Conservation (phyloP, 1,140 invertebrate species). For the Drosophila rufa region DNA sequence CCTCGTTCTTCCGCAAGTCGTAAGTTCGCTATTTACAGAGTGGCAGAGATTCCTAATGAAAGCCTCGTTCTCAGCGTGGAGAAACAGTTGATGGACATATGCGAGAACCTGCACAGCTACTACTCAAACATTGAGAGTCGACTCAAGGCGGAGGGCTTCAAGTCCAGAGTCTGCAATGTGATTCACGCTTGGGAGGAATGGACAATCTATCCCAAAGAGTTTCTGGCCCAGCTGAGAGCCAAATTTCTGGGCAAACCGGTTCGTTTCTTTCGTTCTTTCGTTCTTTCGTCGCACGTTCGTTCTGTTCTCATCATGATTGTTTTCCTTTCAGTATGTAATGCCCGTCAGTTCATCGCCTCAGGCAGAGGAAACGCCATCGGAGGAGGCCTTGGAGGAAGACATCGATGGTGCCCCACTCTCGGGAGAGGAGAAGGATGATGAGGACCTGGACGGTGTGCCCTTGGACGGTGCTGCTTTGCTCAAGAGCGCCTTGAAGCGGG, state of each 20-base stretch:
- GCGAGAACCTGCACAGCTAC: slow-evolving; percentile 92
- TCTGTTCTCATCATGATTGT: not conserved
- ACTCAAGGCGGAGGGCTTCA: slow-evolving; percentile 98
- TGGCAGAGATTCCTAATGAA: not conserved
- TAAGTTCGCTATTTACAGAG: slow-evolving; percentile 85
- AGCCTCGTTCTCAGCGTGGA: slow-evolving; percentile 90
- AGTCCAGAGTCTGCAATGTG: slow-evolving; percentile 96
- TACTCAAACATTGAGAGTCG: slow-evolving; percentile 93
- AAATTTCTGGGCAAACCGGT: slow-evolving; percentile 91
- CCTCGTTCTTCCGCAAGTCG: slow-evolving; percentile 97
- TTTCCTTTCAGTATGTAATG: slow-evolving; percentile 27
- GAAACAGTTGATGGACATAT: slow-evolving; percentile 93
- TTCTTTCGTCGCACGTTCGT: not conserved
- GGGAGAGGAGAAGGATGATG: slow-evolving; percentile 88
- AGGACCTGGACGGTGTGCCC: slow-evolving; percentile 91
- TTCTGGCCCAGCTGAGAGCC: slow-evolving; percentile 95
- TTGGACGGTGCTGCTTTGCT: slow-evolving; percentile 93
- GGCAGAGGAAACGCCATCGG: slow-evolving; percentile 56
- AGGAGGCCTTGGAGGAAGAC: slow-evolving; percentile 84
- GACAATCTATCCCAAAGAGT: slow-evolving; percentile 98
- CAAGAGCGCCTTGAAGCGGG: slow-evolving; percentile 89
- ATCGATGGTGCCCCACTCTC: slow-evolving; percentile 90
- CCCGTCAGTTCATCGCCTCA: slow-evolving; percentile 41
- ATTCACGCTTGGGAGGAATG: slow-evolving; percentile 99
- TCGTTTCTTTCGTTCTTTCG: not conserved